These are phyloP conservation scores for Coptodon rendalli DNA, from an alignment of 2,113 vertebrate species.

Conservation along the genomic window DNA sequence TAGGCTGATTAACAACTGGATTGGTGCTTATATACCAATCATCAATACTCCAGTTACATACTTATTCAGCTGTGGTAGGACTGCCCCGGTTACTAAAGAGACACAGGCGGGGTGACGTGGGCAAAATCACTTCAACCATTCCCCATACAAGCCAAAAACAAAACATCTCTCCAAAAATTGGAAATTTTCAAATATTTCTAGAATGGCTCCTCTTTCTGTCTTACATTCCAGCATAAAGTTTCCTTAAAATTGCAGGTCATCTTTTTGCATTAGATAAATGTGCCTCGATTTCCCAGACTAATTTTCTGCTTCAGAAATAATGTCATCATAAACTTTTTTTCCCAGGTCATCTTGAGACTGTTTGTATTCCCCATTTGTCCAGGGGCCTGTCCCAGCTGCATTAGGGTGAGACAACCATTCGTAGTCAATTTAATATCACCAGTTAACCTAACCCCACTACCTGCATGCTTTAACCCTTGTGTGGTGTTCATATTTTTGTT, in stretches of 20 bases:
- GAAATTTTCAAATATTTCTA: not conserved
- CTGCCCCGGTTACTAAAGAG: not conserved
- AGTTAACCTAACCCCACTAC: not conserved
- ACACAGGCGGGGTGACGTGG: not conserved
- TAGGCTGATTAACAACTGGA: not conserved
- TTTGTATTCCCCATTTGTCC: not conserved
- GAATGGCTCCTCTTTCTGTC: not conserved
- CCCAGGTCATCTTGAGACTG: not conserved
- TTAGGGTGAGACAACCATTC: not conserved
- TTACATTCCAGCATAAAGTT: not conserved
- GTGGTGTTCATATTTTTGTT: too few relatives aligned
- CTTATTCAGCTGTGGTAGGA: not conserved
- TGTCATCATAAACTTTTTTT: not conserved
- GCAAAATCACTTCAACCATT: not conserved
- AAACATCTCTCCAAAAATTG: not conserved
- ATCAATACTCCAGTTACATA: not conserved
- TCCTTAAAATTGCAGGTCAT: not conserved
- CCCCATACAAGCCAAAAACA: not conserved
- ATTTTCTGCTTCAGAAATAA: not conserved
- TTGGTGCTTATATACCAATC: not conserved
- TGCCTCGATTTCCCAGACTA: not conserved
- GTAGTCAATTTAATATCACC: not conserved
- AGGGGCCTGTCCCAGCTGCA: not conserved
- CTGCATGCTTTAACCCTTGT: not conserved
- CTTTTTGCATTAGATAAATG: not conserved